phyloP scores from a whole-genome alignment of 2,888 invertebrate species.

The Belgica antarctica region DNA sequence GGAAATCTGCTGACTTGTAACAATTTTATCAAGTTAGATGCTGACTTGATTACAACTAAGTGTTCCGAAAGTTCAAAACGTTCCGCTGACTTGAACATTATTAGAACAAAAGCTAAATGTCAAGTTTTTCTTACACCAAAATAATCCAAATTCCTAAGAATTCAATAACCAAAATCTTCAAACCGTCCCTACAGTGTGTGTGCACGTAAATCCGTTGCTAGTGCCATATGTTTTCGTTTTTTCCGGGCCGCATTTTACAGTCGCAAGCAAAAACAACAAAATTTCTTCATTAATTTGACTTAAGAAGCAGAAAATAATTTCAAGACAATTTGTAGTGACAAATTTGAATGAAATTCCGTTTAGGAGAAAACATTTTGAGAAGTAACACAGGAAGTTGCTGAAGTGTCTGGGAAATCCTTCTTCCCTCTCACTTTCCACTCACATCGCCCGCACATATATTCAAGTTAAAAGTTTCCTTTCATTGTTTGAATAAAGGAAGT shows the following conservation, averaged over 20 bases:
- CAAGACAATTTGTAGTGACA: not conserved
- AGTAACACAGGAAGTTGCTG: slow-evolving; percentile 17
- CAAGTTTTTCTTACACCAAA: no score
- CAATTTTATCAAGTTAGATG: no score
- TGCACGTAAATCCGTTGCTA: no score
- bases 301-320: not conserved
- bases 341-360: slow-evolving; percentile 11
- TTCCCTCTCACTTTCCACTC: not conserved
- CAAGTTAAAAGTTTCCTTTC: slow-evolving; percentile 13
- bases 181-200: no score
- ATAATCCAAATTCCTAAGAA: no score
- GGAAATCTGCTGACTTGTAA: no score
- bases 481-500: slow-evolving; percentile 19
- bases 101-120: no score
- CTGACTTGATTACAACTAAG: no score
- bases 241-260: not conserved
- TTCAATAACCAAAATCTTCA: no score
- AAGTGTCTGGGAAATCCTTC: slow-evolving; percentile 15
- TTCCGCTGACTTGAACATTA: no score
- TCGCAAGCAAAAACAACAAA: no score
- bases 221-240: not conserved
- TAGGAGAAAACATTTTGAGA: not conserved
- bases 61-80: no score
- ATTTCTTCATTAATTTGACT: slow-evolving; percentile 9
- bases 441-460: slow-evolving; percentile 1